Percentiles rank a stretch among this genome's conserved stretches.
Conservation (phyloP, 35 echinoderm and acorn worm species). For the Ophiothrix spiculata region DNA sequence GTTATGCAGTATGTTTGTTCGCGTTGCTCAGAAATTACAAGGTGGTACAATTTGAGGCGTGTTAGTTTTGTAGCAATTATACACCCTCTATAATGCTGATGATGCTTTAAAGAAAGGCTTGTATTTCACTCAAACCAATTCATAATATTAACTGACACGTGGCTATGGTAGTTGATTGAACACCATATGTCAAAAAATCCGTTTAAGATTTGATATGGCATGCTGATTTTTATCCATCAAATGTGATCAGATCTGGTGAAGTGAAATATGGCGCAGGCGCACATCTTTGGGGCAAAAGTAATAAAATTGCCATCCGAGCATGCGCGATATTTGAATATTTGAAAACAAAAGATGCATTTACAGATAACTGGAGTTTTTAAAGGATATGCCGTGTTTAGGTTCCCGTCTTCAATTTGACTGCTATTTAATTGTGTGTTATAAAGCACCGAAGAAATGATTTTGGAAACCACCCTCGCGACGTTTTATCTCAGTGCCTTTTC, state of each 20-base stretch:
- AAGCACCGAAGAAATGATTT: too few species aligned
- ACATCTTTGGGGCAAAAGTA: not conserved
- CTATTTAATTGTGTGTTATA: too few species aligned
- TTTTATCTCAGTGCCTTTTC: too few species aligned
- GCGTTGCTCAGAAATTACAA: not conserved
- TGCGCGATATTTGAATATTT: not conserved
- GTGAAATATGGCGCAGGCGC: too few species aligned
- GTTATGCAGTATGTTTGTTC: not conserved
- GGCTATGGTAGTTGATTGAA: conserved; percentile 56
- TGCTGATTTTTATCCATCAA: too few species aligned
- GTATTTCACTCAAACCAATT: conserved; percentile 61
- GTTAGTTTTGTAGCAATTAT: not conserved
- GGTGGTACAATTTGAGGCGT: not conserved
- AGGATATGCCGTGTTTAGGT: too few species aligned
- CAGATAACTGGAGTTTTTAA: too few species aligned
- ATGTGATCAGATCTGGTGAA: too few species aligned
- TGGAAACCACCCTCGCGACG: too few species aligned
- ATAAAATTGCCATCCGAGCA: not conserved
- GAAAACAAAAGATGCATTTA: not conserved
- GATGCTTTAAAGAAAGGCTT: conserved; percentile 33
- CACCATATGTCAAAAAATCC: conserved; percentile 59
- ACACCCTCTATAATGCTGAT: not conserved
- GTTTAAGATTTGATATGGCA: not conserved
- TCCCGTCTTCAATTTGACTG: too few species aligned
- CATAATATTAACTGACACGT: conserved; percentile 76